Conservation (phyloP, 2,113 vertebrate genomes). For the Pluvialis apricaria region DNA sequence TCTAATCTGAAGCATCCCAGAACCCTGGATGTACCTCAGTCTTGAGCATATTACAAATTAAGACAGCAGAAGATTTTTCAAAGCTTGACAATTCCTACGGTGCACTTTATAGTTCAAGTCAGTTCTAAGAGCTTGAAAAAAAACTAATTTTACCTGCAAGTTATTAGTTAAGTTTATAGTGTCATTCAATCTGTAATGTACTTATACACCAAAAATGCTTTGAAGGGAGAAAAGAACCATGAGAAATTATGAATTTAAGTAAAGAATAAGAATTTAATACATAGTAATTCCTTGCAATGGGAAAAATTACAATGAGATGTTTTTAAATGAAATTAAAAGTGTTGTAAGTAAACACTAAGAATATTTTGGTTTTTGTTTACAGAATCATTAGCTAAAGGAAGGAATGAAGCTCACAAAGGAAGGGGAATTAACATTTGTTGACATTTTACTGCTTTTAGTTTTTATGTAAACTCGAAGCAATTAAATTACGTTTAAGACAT, state of each 20-base stretch:
- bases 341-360: constrained; percentile 71
- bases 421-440: constrained; percentile 75
- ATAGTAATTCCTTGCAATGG: neutral
- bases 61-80: neutral
- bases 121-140: neutral
- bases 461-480: constrained; percentile 77
- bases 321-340: constrained; percentile 72
- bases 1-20: neutral
- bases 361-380: constrained; percentile 50
- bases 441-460: constrained; percentile 73
- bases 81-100: neutral
- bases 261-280: neutral
- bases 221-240: neutral
- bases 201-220: neutral
- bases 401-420: constrained; percentile 58
- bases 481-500: constrained; percentile 75
- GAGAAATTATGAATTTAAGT: neutral
- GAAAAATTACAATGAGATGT: constrained; percentile 21
- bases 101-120: neutral
- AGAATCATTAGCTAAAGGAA: constrained; percentile 62
- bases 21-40: neutral
- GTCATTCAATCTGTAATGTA: neutral
- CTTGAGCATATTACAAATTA: neutral
- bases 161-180: neutral
- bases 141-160: neutral